A percentile compares a stretch with the other conserved stretches of the same genome.
These are phyloP conservation scores for Tachysurus fulvidraco DNA, from an alignment of 2,113 vertebrate species.

Conservation along the genomic window DNA sequence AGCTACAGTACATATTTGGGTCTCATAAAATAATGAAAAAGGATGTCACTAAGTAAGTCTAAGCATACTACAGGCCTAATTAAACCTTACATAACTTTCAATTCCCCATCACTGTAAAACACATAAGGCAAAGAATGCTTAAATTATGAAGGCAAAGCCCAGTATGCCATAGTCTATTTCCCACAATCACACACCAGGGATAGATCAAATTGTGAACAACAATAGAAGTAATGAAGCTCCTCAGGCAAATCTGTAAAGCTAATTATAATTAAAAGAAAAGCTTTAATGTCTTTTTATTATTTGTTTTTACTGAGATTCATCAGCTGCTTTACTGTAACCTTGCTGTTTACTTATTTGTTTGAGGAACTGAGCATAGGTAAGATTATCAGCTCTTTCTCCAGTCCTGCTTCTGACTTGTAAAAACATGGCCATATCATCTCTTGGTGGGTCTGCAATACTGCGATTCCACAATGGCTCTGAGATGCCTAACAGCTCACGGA, in stretches of 20 bases:
- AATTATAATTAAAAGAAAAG: not conserved
- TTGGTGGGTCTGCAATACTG: constrained; percentile 76
- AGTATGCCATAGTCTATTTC: not conserved
- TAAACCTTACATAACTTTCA: not conserved
- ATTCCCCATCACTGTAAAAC: not conserved
- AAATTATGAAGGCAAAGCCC: not conserved
- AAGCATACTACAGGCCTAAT: not conserved
- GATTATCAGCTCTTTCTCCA: constrained; percentile 72
- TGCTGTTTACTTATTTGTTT: constrained; percentile 39
- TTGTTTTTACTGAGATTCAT: not conserved
- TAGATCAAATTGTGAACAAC: constrained; percentile 5
- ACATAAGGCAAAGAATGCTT: not conserved
- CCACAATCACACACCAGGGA: not conserved
- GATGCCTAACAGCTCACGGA: constrained; percentile 77
- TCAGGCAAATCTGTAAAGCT: not conserved
- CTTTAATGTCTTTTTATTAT: not conserved
- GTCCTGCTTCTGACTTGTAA: constrained; percentile 80
- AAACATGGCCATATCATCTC: constrained; percentile 79
- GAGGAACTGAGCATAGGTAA: constrained; percentile 77
- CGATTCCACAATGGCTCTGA: constrained; percentile 77
- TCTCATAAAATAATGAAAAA: constrained; percentile 14
- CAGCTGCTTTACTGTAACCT: not conserved
- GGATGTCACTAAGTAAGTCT: not conserved
- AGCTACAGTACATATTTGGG: not conserved
- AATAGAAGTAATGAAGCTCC: not conserved